Evolutionary conservation across 2,797 vertebrate species (phyloP).

Genomic region (Tachyglossus aculeatus): DNA sequence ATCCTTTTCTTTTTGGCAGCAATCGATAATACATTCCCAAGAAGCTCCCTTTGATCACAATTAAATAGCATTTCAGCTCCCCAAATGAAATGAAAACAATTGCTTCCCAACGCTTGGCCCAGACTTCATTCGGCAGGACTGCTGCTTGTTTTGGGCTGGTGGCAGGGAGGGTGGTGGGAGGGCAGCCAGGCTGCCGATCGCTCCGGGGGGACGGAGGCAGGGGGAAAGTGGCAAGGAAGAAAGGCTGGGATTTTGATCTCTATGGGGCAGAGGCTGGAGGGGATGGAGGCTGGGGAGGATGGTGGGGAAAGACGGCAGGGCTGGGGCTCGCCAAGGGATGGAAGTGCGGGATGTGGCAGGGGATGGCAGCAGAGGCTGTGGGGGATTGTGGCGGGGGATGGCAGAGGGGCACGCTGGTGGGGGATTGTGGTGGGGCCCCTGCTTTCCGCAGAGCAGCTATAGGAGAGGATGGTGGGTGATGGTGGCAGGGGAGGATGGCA

Average conservation of each 20-base stretch:
- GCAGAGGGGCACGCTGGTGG: slow-evolving; percentile 47
- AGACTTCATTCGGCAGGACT: too few species aligned
- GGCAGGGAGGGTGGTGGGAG: not conserved
- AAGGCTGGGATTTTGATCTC: too few species aligned
- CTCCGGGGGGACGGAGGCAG: not conserved
- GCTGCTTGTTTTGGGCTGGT: not conserved
- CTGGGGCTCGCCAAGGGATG: not conserved
- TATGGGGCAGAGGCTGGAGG: too few species aligned
- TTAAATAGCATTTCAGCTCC: slow-evolving; percentile 71
- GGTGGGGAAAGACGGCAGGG: slow-evolving; percentile 51
- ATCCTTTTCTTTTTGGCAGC: slow-evolving; percentile 59
- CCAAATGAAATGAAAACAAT: slow-evolving; percentile 63
- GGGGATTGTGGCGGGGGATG: slow-evolving; percentile 28
- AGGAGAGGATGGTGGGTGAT: not conserved
- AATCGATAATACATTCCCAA: slow-evolving; percentile 72
- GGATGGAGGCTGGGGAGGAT: slow-evolving; percentile 9
- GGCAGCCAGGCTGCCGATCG: not conserved
- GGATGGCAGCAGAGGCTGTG: not conserved
- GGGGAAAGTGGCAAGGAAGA: too few species aligned
- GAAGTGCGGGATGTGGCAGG: not conserved
- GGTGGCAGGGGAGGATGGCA: not conserved
- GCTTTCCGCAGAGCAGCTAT: not conserved
- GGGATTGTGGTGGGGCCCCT: slow-evolving; percentile 54
- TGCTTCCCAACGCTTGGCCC: slow-evolving; percentile 63
- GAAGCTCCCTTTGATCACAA: slow-evolving; percentile 70